Conservation (phyloP, 2,797 vertebrate species). For the Lithobates sylvaticus region DNA sequence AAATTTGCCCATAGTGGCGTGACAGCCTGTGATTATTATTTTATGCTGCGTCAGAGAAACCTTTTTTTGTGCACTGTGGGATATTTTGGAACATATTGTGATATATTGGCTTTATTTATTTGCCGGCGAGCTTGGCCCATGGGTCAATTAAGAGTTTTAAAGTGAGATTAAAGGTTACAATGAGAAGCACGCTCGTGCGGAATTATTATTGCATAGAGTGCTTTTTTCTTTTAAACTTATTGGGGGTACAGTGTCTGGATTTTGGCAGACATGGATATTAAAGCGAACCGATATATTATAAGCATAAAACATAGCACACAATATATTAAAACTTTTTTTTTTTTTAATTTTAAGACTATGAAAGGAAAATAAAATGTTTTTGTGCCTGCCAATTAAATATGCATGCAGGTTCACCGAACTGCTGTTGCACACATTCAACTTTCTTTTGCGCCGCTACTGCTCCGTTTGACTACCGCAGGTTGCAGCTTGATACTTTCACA, state of each 20-base stretch:
- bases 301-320: too few species aligned
- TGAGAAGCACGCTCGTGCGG: background rate
- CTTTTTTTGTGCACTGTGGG: slow-evolving; percentile 42
- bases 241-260: background rate
- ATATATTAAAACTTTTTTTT: too few species aligned
- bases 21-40: slow-evolving; percentile 49
- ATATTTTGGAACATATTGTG: slow-evolving; percentile 36
- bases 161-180: slow-evolving; percentile 30
- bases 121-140: slow-evolving; percentile 16
- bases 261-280: background rate
- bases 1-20: slow-evolving; percentile 5
- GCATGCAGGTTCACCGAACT: too few species aligned
- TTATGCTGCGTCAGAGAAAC: slow-evolving; percentile 45
- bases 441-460: too few species aligned
- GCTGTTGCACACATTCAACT: too few species aligned
- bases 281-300: too few species aligned
- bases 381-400: too few species aligned
- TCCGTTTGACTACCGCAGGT: too few species aligned
- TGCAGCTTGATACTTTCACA: too few species aligned
- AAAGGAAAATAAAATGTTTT: too few species aligned
- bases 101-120: slow-evolving; percentile 48
- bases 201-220: background rate
- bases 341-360: too few species aligned
- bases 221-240: background rate
- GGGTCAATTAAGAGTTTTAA: slow-evolving; percentile 43